Percentiles rank a stretch among this genome's conserved stretches.
Evolutionary conservation across 2,888 invertebrate genomes (phyloP).

Genomic region (Synergus gifuensis): DNA sequence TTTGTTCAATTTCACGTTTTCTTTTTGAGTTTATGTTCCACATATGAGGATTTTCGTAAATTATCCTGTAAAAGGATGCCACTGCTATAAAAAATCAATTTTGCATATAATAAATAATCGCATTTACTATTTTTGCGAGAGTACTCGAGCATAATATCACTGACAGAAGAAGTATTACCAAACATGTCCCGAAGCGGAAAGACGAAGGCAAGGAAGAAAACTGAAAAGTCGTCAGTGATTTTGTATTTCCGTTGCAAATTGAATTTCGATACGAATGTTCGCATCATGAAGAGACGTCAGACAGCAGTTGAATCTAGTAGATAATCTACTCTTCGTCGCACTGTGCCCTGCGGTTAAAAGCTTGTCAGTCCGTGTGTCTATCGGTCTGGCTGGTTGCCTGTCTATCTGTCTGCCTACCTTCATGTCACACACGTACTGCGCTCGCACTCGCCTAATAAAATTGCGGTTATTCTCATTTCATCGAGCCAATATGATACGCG

Average conservation of each 20-base stretch:
- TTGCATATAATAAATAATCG: neutral
- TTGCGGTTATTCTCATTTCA: constrained; percentile 59
- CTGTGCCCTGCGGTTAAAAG: constrained; percentile 56
- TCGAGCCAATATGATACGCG: constrained; percentile 15
- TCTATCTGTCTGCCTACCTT: constrained; percentile 53
- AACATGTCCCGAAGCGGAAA: constrained; percentile 24
- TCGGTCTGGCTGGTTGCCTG: constrained; percentile 52
- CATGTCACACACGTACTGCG: constrained; percentile 60
- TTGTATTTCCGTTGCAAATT: constrained; percentile 56
- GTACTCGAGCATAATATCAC: neutral
- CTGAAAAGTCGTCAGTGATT: constrained; percentile 35
- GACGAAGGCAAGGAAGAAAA: constrained; percentile 30
- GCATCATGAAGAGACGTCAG: constrained; percentile 55
- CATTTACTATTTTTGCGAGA: neutral
- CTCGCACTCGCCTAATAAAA: constrained; percentile 55
- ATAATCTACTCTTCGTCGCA: constrained; percentile 59
- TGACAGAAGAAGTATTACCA: constrained; percentile 30
- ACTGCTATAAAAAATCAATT: too few species aligned
- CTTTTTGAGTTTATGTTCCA: too few species aligned
- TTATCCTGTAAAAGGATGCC: too few species aligned
- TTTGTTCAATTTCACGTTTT: too few species aligned
- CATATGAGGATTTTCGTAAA: too few species aligned
- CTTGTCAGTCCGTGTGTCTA: constrained; percentile 57
- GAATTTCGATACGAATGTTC: constrained; percentile 64
- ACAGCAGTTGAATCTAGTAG: constrained; percentile 59